A percentile compares a stretch with the other conserved stretches of the same genome.
These are phyloP conservation scores for Cyphomyrus plagiostoma DNA, from an alignment of 2,113 vertebrate genomes.

Conservation along the genomic window DNA sequence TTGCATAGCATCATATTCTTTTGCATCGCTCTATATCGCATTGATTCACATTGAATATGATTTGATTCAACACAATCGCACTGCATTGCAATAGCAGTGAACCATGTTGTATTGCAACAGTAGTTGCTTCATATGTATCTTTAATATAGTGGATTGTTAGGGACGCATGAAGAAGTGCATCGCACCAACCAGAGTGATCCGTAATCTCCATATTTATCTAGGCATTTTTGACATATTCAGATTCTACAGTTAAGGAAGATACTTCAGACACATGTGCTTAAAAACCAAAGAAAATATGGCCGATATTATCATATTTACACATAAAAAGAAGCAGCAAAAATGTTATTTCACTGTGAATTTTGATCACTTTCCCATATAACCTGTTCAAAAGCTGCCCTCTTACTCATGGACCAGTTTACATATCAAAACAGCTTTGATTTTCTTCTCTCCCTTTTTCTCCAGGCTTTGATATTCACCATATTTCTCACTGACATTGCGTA, in stretches of 20 bases:
- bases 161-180: background rate
- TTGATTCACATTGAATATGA: background rate
- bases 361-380: background rate
- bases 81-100: background rate
- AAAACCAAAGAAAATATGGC: background rate
- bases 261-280: background rate
- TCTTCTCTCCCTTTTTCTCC: background rate
- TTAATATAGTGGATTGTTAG: background rate
- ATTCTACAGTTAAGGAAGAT: background rate
- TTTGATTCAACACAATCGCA: background rate
- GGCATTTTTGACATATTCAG: background rate
- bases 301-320: background rate
- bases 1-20: background rate
- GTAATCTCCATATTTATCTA: background rate
- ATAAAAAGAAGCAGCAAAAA: background rate
- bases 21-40: background rate
- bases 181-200: background rate
- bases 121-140: background rate
- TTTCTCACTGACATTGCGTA: background rate
- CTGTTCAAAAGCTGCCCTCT: background rate
- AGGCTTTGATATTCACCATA: background rate
- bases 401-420: background rate
- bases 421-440: background rate
- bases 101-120: background rate
- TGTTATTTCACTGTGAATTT: background rate